Evolutionary conservation across 2,888 invertebrate species (phyloP).

Genomic region (Phyto melanocephala): DNA sequence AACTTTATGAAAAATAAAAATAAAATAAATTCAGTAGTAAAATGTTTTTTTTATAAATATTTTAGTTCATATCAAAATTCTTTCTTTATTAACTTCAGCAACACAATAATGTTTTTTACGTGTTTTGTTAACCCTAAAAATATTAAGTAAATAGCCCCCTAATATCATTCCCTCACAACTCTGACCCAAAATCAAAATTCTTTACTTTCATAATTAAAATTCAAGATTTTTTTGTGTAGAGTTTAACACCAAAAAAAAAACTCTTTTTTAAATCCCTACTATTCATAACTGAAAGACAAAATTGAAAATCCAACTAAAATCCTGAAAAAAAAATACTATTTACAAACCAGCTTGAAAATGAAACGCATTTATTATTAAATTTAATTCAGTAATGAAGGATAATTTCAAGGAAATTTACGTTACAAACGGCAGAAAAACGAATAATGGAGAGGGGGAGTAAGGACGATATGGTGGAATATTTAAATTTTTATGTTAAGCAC

Average conservation of each 20-base stretch:
- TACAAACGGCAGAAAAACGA: constrained; percentile 4
- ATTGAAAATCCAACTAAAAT: neutral
- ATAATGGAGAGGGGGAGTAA: neutral
- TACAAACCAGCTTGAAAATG: neutral
- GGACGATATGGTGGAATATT: constrained; percentile 19
- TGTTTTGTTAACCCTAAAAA: too few species aligned
- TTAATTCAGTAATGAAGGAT: constrained; percentile 63
- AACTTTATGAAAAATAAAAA: too few species aligned
- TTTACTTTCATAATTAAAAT: neutral
- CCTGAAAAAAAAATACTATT: neutral
- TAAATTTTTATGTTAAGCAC: constrained; percentile 51
- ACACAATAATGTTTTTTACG: too few species aligned
- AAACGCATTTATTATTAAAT: constrained; percentile 65
- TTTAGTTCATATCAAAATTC: too few species aligned
- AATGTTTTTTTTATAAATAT: too few species aligned
- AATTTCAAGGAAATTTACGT: constrained; percentile 60
- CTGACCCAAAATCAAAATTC: neutral
- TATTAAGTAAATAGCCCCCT: too few species aligned
- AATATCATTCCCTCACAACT: too few species aligned
- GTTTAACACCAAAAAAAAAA: neutral
- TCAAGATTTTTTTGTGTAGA: neutral
- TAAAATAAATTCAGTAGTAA: too few species aligned
- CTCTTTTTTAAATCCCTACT: neutral
- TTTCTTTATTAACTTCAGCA: too few species aligned
- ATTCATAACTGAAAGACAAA: neutral